These are phyloP conservation scores for Limnephilus auricula DNA, from an alignment of 2,888 invertebrate species.

Conservation along the genomic window DNA sequence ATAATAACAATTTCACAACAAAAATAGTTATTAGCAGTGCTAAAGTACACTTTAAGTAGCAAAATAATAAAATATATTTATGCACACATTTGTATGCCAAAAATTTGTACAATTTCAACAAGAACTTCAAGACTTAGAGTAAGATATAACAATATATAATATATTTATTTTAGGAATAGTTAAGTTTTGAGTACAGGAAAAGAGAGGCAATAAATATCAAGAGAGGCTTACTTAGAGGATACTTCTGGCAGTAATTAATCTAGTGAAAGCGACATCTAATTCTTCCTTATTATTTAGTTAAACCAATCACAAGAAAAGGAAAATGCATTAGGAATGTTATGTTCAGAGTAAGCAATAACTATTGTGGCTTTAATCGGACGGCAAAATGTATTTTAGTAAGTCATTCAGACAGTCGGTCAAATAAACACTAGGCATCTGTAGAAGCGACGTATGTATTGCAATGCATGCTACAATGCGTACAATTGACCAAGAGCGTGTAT, in stretches of 20 bases:
- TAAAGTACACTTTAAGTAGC: slow-evolving; percentile 42
- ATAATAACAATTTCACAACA: slow-evolving; percentile 43
- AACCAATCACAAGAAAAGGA: slow-evolving; percentile 48
- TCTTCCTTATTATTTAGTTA: slow-evolving; percentile 44
- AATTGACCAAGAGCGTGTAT: not conserved
- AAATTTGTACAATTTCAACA: slow-evolving; percentile 51
- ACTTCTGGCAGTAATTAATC: slow-evolving; percentile 51
- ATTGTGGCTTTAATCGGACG: slow-evolving; percentile 55
- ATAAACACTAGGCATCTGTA: not conserved
- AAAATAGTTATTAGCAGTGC: slow-evolving; percentile 21
- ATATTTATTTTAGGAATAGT: slow-evolving; percentile 43
- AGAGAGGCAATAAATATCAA: slow-evolving; percentile 55
- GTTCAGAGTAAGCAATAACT: slow-evolving; percentile 32
- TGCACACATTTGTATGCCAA: slow-evolving; percentile 42
- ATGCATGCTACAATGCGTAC: not conserved
- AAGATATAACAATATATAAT: slow-evolving; percentile 24
- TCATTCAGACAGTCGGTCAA: not conserved
- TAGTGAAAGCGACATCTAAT: slow-evolving; percentile 50
- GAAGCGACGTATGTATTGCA: not conserved
- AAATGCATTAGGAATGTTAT: slow-evolving; percentile 63
- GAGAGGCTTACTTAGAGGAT: slow-evolving; percentile 42
- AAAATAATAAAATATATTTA: slow-evolving; percentile 42
- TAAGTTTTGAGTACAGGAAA: slow-evolving; percentile 40
- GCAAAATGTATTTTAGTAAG: slow-evolving; percentile 51
- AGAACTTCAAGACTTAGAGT: slow-evolving; percentile 20